Evolutionary conservation across 37 sponge, comb jelly and placozoan species (phyloP), one percentile per base, ranked within the genome.

Genomic region (Oopsacas minuta): DNA sequence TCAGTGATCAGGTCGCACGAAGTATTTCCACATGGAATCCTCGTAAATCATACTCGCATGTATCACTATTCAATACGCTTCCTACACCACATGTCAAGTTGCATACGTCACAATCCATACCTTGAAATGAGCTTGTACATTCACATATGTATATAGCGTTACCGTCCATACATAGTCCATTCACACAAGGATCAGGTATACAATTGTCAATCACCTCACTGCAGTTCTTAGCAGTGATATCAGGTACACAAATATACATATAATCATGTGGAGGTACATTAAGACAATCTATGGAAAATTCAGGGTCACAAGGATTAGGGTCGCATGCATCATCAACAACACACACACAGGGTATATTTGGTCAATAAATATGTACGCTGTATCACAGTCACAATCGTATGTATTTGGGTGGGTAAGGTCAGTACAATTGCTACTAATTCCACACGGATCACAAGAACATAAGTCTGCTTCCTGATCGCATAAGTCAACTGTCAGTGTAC

Each of bases 231-330:
- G 86, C 89, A 35, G 85, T 86, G 23, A 52, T 39, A 37, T 36
- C 82, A 37, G 82, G n/a, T 5, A 81, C 34, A 39, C 89, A 88
- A 15, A 82, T 37, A 23, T 86, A 88, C 1, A 86, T 86, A 37
- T 84, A 88, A 0, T 69, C 86, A 37, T 81, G 28, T 83, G 12
- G 35, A n/a, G n/a, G n/a, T 32, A 82, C 36, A 7, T 7, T 30
- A 82, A 36, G n/a, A 82, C 12, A 7, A 36, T 5, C 36, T 1
- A 81, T 37, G 35, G 86, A 36, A 36, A 12, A 82, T 7, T 37
- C 83, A 42, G 49, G 12, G 49, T 42, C 8, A 52, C 87, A 86
- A 7, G 86, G 86, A 46, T 82, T 36, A 0, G 36, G n/a, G 23
- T 0, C 52, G 37, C 88, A 88, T 38, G 52, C 83, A 84, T 87